A percentile compares a stretch with the other conserved stretches of the same genome.
phyloP scores from a whole-genome alignment of 2,113 vertebrate species.

The Hydropotes inermis region DNA sequence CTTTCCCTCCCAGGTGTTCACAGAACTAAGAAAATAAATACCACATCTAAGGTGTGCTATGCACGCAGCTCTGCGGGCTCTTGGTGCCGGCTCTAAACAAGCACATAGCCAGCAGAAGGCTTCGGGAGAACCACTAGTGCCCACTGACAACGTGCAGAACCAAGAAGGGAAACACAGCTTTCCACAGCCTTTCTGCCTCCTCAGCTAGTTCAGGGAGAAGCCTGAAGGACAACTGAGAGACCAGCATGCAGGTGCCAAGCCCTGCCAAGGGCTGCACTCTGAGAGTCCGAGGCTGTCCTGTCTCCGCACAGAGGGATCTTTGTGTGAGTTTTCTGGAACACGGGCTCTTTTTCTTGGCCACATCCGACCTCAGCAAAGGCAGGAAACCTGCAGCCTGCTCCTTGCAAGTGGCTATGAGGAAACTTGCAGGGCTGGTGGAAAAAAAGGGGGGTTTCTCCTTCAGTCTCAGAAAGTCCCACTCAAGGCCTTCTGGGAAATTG shows the following conservation, averaged over 20 bases:
- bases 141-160: slow-evolving; percentile 60
- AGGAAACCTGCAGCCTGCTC: slow-evolving; percentile 47
- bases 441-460: neutral
- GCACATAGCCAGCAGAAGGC: slow-evolving; percentile 45
- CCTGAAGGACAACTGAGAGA: slow-evolving; percentile 64
- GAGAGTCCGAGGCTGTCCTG: neutral
- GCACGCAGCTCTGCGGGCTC: slow-evolving; percentile 30
- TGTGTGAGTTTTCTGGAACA: slow-evolving; percentile 46
- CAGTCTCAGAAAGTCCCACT: neutral
- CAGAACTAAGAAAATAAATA: slow-evolving; percentile 78
- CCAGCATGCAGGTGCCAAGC: neutral
- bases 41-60: slow-evolving; percentile 58
- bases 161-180: slow-evolving; percentile 69
- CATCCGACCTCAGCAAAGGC: slow-evolving; percentile 38
- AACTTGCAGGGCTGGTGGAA: neutral
- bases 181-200: slow-evolving; percentile 43
- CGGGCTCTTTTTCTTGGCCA: slow-evolving; percentile 21
- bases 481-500: slow-evolving; percentile 19
- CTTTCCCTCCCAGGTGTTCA: slow-evolving; percentile 70
- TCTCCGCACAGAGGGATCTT: slow-evolving; percentile 52
- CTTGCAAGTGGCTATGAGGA: neutral
- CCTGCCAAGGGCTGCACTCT: slow-evolving; percentile 23
- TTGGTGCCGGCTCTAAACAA: slow-evolving; percentile 43
- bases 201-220: slow-evolving; percentile 48
- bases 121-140: slow-evolving; percentile 51